These are phyloP conservation scores for Phalacrocorax brasilianus DNA, from an alignment of 2,113 vertebrate genomes.

Conservation along the genomic window DNA sequence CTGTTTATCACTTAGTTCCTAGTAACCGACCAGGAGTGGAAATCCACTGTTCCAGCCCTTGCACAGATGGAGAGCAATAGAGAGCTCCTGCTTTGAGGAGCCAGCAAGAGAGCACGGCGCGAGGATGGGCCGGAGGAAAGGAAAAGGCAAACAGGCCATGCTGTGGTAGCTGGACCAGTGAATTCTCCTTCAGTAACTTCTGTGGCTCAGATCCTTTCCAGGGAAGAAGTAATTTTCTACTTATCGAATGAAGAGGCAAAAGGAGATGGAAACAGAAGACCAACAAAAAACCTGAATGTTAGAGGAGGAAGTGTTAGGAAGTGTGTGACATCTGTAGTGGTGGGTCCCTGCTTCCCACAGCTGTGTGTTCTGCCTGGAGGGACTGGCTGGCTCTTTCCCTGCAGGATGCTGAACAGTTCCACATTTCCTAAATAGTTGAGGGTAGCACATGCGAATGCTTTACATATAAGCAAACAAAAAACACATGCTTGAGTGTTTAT, in stretches of 20 bases:
- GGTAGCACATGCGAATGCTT: not conserved
- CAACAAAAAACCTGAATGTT: not conserved
- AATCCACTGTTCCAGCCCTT: not conserved
- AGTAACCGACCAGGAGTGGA: not conserved
- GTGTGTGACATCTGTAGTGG: not conserved
- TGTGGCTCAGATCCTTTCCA: not conserved
- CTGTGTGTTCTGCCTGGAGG: not conserved
- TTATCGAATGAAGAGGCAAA: not conserved
- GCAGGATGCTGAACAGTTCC: not conserved
- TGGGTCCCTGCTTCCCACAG: not conserved
- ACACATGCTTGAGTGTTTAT: not conserved
- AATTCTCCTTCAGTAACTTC: not conserved
- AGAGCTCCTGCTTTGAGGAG: not conserved
- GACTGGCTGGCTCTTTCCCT: not conserved
- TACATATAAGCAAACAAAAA: not conserved
- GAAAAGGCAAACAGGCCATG: not conserved
- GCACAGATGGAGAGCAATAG: not conserved
- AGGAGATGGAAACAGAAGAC: not conserved
- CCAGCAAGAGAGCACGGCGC: accelerated
- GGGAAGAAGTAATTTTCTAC: not conserved
- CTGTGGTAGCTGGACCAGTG: not conserved
- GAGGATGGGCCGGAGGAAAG: not conserved
- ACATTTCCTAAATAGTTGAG: not conserved
- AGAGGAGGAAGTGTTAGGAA: not conserved
- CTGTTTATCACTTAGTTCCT: not conserved